phyloP scores from a whole-genome alignment of 2,888 invertebrate species.

The Sphaerophoria taeniata region DNA sequence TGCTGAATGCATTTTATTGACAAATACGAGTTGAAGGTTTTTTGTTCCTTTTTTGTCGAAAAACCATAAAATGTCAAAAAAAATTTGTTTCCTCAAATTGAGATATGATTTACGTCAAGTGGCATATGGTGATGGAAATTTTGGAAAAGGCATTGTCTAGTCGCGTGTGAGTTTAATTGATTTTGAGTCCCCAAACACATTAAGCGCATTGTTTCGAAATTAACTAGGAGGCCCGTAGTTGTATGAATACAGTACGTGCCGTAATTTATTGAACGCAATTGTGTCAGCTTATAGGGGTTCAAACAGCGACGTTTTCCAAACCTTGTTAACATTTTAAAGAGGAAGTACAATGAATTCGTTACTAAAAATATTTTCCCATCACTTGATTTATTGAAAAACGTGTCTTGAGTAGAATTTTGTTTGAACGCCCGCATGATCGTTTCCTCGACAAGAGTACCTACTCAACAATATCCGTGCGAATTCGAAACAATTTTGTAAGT shows the following conservation, averaged over 20 bases:
- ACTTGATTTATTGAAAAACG: too few species aligned
- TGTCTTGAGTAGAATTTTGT: too few species aligned
- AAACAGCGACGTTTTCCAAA: too few species aligned
- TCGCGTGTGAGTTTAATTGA: slow-evolving; percentile 5
- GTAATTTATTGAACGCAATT: too few species aligned
- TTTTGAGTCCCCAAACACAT: background rate
- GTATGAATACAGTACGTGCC: background rate
- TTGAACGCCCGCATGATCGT: too few species aligned
- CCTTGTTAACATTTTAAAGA: too few species aligned
- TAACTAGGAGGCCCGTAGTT: background rate
- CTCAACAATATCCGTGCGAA: too few species aligned
- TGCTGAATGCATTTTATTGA: slow-evolving; percentile 42
- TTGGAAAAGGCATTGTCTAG: background rate
- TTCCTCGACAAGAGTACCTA: too few species aligned
- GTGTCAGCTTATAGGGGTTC: too few species aligned
- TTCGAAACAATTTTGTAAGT: too few species aligned
- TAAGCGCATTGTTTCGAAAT: background rate
- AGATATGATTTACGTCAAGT: slow-evolving; percentile 12
- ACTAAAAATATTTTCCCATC: too few species aligned
- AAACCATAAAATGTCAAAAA: slow-evolving; percentile 48
- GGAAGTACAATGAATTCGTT: too few species aligned
- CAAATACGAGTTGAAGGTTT: slow-evolving; percentile 27
- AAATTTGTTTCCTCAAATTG: slow-evolving; percentile 4
- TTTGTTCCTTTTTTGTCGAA: background rate
- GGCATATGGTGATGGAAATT: background rate